A percentile compares a stretch with the other conserved stretches of the same genome.
Evolutionary conservation across 2,797 vertebrate genomes (phyloP).

Genomic region (Danio kyathit): DNA sequence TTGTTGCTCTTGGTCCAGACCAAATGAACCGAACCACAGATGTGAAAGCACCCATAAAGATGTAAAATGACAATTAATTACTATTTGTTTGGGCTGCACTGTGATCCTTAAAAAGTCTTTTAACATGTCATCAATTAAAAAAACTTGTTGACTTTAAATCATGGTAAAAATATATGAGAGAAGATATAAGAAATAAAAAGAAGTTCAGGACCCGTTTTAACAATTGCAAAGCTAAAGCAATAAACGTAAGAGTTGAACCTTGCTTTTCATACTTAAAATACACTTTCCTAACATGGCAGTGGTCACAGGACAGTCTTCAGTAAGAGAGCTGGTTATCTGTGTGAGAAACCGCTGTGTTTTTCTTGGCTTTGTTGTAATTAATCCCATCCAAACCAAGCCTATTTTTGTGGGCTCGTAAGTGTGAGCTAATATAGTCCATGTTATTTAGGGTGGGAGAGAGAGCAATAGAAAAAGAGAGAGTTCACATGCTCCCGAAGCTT

Average conservation of each 20-base stretch:
- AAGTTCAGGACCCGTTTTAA: neutral
- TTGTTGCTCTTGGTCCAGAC: too few species aligned
- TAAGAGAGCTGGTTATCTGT: slow-evolving; percentile 3
- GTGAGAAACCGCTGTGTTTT: slow-evolving; percentile 9
- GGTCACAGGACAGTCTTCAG: slow-evolving; percentile 6
- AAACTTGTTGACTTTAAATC: too few species aligned
- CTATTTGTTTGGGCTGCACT: too few species aligned
- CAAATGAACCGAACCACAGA: too few species aligned
- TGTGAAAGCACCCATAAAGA: too few species aligned
- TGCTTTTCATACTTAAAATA: slow-evolving; percentile 8
- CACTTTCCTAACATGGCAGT: slow-evolving; percentile 1
- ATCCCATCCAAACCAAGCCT: slow-evolving; percentile 37
- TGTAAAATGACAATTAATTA: too few species aligned
- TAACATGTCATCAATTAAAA: too few species aligned
- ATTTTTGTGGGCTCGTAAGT: slow-evolving; percentile 31
- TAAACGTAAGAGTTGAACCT: neutral
- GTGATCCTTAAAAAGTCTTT: too few species aligned
- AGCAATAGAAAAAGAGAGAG: neutral
- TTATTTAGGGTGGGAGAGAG: slow-evolving; percentile 28
- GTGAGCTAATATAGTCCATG: slow-evolving; percentile 31
- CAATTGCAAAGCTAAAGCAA: neutral
- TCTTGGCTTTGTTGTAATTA: slow-evolving; percentile 27
- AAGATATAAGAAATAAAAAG: too few species aligned
- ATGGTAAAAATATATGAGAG: too few species aligned
- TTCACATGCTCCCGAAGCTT: slow-evolving; percentile 26